These are phyloP conservation scores for Eurois occulta DNA, from an alignment of 2,888 invertebrate genomes.

Conservation along the genomic window DNA sequence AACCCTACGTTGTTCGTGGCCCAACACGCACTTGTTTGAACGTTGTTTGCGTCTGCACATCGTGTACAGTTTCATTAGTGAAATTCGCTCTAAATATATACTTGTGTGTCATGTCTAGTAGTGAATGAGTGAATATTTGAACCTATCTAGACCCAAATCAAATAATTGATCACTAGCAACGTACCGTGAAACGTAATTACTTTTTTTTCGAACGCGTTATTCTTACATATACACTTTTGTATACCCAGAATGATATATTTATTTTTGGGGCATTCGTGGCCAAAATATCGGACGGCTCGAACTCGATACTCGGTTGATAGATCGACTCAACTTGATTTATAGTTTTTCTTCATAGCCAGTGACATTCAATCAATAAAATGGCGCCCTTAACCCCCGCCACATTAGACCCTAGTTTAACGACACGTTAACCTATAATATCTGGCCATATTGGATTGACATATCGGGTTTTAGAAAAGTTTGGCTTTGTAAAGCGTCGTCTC, in stretches of 20 bases:
- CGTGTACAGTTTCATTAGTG: neutral
- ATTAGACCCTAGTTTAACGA: constrained; percentile 14
- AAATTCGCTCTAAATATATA: neutral
- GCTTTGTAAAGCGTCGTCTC: neutral
- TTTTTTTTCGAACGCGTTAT: constrained; percentile 22
- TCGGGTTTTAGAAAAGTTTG: neutral
- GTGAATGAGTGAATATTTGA: neutral
- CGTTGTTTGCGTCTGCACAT: neutral
- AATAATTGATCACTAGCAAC: constrained; percentile 23
- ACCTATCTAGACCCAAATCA: constrained; percentile 2
- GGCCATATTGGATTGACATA: neutral
- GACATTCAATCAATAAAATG: constrained; percentile 52
- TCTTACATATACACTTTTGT: constrained; percentile 20
- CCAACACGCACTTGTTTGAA: too few species aligned
- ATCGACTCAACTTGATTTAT: constrained; percentile 60
- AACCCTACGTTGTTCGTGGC: too few species aligned
- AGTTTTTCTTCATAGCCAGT: constrained; percentile 44
- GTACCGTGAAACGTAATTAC: constrained; percentile 10
- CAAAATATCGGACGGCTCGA: constrained; percentile 34
- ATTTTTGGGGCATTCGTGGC: constrained; percentile 26
- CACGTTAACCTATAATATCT: constrained; percentile 8
- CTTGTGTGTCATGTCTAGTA: neutral
- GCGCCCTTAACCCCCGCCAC: constrained; percentile 13
- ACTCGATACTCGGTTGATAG: constrained; percentile 55
- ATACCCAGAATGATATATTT: constrained; percentile 47